A percentile compares a stretch with the other conserved stretches of the same genome.
phyloP scores from a whole-genome alignment of 2,888 invertebrate species.

The Cephus pygmeus region DNA sequence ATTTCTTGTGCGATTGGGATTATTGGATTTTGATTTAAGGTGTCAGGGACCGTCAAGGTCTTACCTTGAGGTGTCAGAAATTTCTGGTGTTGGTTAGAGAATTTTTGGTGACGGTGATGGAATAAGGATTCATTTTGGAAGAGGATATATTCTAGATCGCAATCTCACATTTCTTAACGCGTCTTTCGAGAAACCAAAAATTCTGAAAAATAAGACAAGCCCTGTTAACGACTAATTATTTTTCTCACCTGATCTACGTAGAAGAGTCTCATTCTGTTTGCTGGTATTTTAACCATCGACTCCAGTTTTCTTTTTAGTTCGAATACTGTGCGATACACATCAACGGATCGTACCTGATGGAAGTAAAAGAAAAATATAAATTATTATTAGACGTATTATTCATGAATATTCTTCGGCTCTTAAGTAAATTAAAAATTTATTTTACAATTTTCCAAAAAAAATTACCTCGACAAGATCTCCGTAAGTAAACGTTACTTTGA shows the following conservation, averaged over 20 bases:
- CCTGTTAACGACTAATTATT: slow-evolving; percentile 9
- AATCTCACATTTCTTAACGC: slow-evolving; percentile 36
- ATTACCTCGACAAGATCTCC: slow-evolving; percentile 78
- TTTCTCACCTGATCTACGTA: slow-evolving; percentile 81
- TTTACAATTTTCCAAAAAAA: background rate
- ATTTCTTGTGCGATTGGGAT: background rate
- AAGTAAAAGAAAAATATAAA: slow-evolving; percentile 8
- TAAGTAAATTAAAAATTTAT: background rate
- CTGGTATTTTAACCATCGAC: slow-evolving; percentile 82
- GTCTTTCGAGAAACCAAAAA: slow-evolving; percentile 37
- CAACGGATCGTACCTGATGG: slow-evolving; percentile 60
- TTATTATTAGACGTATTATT: background rate
- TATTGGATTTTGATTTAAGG: background rate
- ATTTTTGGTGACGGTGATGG: background rate
- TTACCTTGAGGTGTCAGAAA: slow-evolving; percentile 24
- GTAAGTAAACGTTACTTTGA: slow-evolving; percentile 86
- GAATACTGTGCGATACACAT: slow-evolving; percentile 76
- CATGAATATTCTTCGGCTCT: background rate
- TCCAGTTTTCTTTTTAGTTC: slow-evolving; percentile 86
- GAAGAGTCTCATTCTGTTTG: slow-evolving; percentile 87
- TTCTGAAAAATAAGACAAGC: slow-evolving; percentile 36
- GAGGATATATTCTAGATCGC: slow-evolving; percentile 30
- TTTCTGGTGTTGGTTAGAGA: background rate
- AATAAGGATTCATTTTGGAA: slow-evolving; percentile 1
- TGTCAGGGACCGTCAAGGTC: slow-evolving; percentile 8